Percentiles rank a stretch among this genome's conserved stretches.
These are phyloP conservation scores for Rhadinocentrus ornatus DNA, from an alignment of 2,797 vertebrate genomes.

Conservation along the genomic window DNA sequence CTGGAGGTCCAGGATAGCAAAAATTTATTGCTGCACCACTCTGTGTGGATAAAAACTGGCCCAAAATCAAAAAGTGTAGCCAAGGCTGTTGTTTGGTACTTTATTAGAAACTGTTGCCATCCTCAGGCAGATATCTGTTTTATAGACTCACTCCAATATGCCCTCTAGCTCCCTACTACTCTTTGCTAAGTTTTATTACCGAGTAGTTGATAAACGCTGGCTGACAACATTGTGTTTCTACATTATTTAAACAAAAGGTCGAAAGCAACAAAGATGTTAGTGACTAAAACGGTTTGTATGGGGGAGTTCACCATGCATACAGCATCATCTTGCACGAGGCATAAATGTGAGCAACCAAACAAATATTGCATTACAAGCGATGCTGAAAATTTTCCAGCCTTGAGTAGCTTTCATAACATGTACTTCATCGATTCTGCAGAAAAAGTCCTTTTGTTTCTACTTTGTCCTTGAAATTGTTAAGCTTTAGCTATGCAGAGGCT, in stretches of 20 bases:
- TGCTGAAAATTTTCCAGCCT: conserved; percentile 58
- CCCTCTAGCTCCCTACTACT: conserved; percentile 27
- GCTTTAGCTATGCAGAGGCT: not conserved
- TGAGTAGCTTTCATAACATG: conserved; percentile 45
- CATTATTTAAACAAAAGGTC: conserved; percentile 49
- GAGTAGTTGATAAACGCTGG: conserved; percentile 28
- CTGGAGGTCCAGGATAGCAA: conserved; percentile 4
- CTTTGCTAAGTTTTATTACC: conserved; percentile 26
- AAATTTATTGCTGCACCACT: conserved; percentile 27
- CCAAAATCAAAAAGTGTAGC: conserved; percentile 30
- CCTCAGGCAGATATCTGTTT: conserved; percentile 27
- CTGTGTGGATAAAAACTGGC: conserved; percentile 39
- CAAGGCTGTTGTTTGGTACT: conserved; percentile 35
- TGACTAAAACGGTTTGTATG: conserved; percentile 51
- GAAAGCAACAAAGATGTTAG: conserved; percentile 36
- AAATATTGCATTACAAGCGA: conserved; percentile 55
- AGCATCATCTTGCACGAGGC: conserved; percentile 32
- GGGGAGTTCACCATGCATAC: conserved; percentile 24
- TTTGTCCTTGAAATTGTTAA: conserved; percentile 1
- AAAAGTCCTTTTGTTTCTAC: not conserved
- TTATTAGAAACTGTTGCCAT: conserved; percentile 34
- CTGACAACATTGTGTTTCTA: conserved; percentile 45
- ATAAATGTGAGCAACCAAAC: conserved; percentile 54
- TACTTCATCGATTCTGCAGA: conserved; percentile 37
- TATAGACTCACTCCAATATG: conserved; percentile 16